phyloP scores from a whole-genome alignment of 2,113 vertebrate genomes.

The Pampusana beccarii region DNA sequence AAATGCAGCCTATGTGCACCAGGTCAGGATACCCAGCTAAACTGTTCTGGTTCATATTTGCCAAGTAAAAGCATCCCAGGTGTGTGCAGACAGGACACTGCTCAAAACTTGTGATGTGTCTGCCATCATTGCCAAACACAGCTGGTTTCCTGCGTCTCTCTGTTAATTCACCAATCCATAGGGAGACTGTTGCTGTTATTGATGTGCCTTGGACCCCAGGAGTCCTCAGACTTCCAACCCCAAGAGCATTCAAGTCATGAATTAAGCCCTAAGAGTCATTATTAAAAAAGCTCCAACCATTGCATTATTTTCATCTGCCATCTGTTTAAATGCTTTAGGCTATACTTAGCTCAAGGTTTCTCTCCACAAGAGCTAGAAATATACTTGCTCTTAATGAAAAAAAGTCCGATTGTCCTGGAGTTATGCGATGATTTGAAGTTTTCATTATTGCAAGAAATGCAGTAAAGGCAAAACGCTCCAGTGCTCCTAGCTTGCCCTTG shows the following conservation, averaged over 20 bases:
- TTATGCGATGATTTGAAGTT: conserved; percentile 46
- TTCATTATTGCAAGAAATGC: conserved; percentile 3
- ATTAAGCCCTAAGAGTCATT: conserved; percentile 38
- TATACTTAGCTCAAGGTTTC: conserved; percentile 61
- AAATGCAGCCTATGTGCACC: rapidly evolving
- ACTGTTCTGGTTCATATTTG: neutral
- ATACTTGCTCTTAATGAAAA: conserved; percentile 33
- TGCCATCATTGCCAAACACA: neutral
- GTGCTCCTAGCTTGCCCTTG: neutral
- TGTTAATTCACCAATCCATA: conserved; percentile 21
- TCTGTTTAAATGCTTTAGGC: conserved; percentile 53
- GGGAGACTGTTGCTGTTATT: conserved; percentile 29
- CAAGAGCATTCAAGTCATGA: conserved; percentile 37
- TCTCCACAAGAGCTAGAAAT: conserved; percentile 29
- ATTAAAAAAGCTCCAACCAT: conserved; percentile 45
- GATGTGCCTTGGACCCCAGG: conserved; percentile 46
- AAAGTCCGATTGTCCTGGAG: conserved; percentile 8
- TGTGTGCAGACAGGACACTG: neutral
- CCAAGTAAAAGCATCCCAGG: neutral
- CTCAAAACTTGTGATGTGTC: neutral
- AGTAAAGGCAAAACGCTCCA: neutral
- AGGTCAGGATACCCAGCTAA: neutral
- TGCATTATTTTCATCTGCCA: conserved; percentile 48
- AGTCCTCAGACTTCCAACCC: conserved; percentile 13
- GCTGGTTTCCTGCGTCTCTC: neutral